These are phyloP conservation scores for Cosmia trapezina DNA, from an alignment of 2,888 invertebrate genomes.

Conservation along the genomic window DNA sequence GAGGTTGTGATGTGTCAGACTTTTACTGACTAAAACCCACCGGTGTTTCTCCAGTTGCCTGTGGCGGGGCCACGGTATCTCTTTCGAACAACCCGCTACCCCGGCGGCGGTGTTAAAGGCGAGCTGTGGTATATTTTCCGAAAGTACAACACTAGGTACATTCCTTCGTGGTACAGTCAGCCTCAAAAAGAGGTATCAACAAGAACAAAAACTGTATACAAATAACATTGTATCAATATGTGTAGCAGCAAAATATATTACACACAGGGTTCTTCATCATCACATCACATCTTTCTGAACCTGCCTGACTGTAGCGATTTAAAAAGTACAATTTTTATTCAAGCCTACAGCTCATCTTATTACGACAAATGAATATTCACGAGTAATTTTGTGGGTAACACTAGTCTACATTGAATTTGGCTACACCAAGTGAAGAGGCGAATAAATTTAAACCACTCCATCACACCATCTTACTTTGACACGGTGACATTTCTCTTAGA, in stretches of 20 bases:
- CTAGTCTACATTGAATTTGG: constrained; percentile 68
- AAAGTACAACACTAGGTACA: neutral
- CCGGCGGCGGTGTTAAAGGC: too few species aligned
- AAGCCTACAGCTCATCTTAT: constrained; percentile 31
- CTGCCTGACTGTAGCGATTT: neutral
- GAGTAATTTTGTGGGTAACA: constrained; percentile 62
- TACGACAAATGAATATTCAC: constrained; percentile 66
- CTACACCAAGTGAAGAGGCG: constrained; percentile 49
- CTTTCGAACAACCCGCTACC: too few species aligned
- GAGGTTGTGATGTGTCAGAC: too few species aligned
- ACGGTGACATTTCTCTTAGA: constrained; percentile 58
- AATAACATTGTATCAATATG: neutral
- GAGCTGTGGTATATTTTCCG: neutral
- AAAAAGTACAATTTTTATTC: constrained; percentile 47
- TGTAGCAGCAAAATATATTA: neutral
- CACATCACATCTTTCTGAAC: neutral
- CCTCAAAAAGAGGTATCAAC: neutral
- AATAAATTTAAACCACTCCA: constrained; percentile 74
- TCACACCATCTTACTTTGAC: constrained; percentile 69
- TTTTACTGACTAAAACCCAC: too few species aligned
- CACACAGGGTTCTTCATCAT: neutral
- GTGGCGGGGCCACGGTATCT: too few species aligned
- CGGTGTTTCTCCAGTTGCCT: too few species aligned
- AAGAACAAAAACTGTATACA: neutral
- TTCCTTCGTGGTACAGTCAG: neutral